Evolutionary conservation across 2,888 invertebrate genomes (phyloP).

Genomic region (Meteorus cinctellus): DNA sequence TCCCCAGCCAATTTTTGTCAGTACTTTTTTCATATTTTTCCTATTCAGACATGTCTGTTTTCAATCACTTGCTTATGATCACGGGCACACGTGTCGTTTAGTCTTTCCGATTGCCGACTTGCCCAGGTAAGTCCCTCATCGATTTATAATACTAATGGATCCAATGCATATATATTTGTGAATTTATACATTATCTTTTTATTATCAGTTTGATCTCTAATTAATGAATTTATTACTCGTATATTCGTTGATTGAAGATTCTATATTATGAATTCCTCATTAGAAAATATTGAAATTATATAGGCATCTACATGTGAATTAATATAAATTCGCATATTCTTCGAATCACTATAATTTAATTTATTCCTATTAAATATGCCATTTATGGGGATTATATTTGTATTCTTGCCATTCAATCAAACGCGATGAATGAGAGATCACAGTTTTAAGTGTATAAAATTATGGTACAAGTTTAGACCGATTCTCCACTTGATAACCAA

Average conservation of each 20-base stretch:
- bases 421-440: not conserved
- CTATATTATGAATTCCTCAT: not conserved
- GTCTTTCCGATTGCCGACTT: slow-evolving; percentile 48
- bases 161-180: slow-evolving; percentile 10
- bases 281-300: not conserved
- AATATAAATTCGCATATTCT: not conserved
- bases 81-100: slow-evolving; percentile 19
- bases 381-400: not conserved
- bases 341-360: too few relatives aligned
- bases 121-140: slow-evolving; percentile 54
- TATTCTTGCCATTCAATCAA: not conserved
- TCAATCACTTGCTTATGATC: not conserved
- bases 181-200: slow-evolving; percentile 13
- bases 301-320: not conserved
- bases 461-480: not conserved
- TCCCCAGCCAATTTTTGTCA: not conserved
- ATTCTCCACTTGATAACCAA: not conserved
- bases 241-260: not conserved
- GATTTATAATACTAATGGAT: slow-evolving; percentile 44
- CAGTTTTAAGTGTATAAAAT: not conserved
- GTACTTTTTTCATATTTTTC: not conserved
- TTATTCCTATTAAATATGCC: not conserved
- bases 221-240: not conserved
- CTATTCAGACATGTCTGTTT: not conserved
- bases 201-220: not conserved